A percentile compares a stretch with the other conserved stretches of the same genome.
These are phyloP conservation scores for Sinocyclocheilus grahami DNA, from an alignment of 2,113 vertebrate genomes.

Conservation along the genomic window DNA sequence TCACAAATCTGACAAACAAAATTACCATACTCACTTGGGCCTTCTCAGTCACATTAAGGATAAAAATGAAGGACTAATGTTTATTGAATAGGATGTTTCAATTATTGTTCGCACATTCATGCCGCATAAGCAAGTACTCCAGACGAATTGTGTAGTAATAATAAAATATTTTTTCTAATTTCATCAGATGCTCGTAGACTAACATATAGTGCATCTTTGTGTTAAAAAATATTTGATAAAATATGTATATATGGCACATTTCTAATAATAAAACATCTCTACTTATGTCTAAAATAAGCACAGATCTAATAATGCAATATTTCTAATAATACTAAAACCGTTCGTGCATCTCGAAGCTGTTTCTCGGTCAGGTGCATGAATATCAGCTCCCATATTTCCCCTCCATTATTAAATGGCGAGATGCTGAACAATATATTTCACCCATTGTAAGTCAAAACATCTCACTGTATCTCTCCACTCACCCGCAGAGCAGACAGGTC, in stretches of 20 bases:
- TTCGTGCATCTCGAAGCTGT: not conserved
- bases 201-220: not conserved
- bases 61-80: not conserved
- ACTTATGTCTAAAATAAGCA: not conserved
- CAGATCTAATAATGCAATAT: not conserved
- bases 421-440: conserved; percentile 38
- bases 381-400: conserved; percentile 37
- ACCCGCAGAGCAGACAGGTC: conserved; percentile 96
- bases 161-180: not conserved
- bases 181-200: not conserved
- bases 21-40: not conserved
- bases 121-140: not conserved
- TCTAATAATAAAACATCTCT: not conserved
- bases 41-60: no score
- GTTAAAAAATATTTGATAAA: not conserved
- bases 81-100: not conserved
- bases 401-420: conserved; percentile 44
- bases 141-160: not conserved
- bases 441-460: conserved; percentile 35
- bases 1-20: not conserved
- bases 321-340: not conserved
- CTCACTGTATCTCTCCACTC: conserved; percentile 58
- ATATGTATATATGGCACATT: not conserved
- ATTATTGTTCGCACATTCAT: not conserved
- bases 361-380: conserved; percentile 53